Base-by-base conservation (phyloP, 1,140 invertebrate species). In the Daktulosphaira vitifoliae region DNA sequence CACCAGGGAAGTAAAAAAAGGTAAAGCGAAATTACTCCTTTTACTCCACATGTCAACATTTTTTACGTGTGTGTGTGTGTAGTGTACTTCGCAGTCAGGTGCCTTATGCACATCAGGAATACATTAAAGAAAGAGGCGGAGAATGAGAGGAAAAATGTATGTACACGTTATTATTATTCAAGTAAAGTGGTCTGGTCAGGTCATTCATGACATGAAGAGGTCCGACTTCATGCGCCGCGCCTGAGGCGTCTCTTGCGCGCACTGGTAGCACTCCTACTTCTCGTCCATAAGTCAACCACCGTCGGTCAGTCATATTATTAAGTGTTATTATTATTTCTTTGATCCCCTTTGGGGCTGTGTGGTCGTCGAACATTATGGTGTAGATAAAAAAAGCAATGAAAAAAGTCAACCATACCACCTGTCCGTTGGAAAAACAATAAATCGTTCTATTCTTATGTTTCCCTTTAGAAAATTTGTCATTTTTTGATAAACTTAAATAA, bases 181-280 rank as follows among this genome's bases (percentile, higher is more conserved):
- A 48, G 56, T 33, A 62, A 62, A 62, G 56, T 62, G 56, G 56
- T 62, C 18, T 39, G 39, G 25, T 9, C 56, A 22, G 56, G 42
- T 62, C 56, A 62, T 62, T 62, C 56, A 62, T 48, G 56, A 62
- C 56, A 48, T 48, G 56, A 62, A 62, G 56, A 48, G 54, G 54
- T 59, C 42, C 25, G 16, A 46, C 42, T 38, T 22, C 16, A 13
- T 39, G 42, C 18, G 26, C 42, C 22, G 44, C 53, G 53, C 53
- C 56, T 39, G 15, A 2, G 56, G 56, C 54, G 48, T 50, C 22
- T 7, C 39, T 15, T 15, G 39, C 18, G 37, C 26, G 39, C n/a
- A 44, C n/a, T 46, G 6, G 54, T 46, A 59, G 42, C 56, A 33
- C 42, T 48, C 38, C 39, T 59, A 44, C 23, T 33, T 29, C 23